Evolutionary conservation across 2,113 vertebrate species (phyloP).

Genomic region (Podarcis muralis): DNA sequence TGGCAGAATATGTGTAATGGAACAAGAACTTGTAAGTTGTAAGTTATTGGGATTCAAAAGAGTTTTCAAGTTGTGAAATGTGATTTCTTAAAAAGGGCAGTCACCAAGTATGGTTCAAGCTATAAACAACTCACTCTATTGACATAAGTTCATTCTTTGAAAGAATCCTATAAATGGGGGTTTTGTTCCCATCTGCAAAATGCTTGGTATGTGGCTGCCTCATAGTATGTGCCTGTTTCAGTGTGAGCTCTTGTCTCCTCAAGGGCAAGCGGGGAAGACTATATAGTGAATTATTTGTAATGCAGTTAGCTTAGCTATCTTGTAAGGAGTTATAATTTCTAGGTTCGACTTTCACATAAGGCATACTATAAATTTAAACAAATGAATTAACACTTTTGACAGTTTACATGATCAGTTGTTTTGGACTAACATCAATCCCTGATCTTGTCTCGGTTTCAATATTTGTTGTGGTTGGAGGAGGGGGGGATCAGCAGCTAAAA

Average conservation of each 20-base stretch:
- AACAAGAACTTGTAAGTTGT: not conserved
- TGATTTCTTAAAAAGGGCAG: slow-evolving; percentile 30
- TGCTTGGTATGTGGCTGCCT: slow-evolving; percentile 37
- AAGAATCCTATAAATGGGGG: slow-evolving; percentile 56
- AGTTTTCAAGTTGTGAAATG: slow-evolving; percentile 52
- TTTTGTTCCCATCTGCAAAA: slow-evolving; percentile 60
- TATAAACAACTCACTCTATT: slow-evolving; percentile 71
- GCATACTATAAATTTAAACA: not conserved
- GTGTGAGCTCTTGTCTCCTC: not conserved
- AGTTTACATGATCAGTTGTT: not conserved
- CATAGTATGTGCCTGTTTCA: slow-evolving; percentile 2
- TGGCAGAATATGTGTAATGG: not conserved
- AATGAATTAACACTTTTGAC: not conserved
- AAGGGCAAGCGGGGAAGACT: not conserved
- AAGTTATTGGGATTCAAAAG: slow-evolving; percentile 25
- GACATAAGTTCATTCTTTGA: slow-evolving; percentile 55
- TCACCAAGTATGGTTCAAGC: slow-evolving; percentile 55
- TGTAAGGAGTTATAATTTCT: not conserved
- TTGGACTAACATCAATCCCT: not conserved
- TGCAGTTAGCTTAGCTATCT: not conserved
- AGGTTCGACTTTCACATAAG: not conserved
- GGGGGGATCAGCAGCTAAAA: not conserved
- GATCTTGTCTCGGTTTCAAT: not conserved
- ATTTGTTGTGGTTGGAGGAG: not conserved
- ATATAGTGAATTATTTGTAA: not conserved